Evolutionary conservation across 1,140 invertebrate species (phyloP), one percentile per base, ranked within the genome.

Genomic region (Brachionus asplanchnoidis): DNA sequence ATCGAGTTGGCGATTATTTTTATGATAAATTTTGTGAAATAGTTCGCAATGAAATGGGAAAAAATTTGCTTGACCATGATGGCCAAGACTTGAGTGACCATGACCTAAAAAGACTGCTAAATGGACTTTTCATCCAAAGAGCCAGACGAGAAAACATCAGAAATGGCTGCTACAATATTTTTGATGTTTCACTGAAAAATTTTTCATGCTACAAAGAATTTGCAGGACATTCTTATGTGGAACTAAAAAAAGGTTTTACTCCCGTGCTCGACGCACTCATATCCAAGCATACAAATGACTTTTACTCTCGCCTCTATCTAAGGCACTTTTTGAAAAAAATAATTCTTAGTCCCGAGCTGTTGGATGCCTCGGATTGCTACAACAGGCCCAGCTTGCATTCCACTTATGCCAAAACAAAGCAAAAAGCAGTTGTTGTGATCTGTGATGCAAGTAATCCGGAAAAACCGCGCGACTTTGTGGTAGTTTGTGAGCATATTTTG

Each of bases 321-420:
- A 82, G 20, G 40, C 79, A 82, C 14, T 65, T 42, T 68, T 65
- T 82, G 40, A 82, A 82, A 82, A 82, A 82, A 82, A 68, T 82
- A 26, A 65, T 65, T 12, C 36, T 82, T n/a, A 60, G 65, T 66
- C 79, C 23, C 11, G 79, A 82, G 4, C 26, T 82, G 12, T 17
- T 82, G 17, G 79, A 42, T 23, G 2, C 23, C 40, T 20, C 40
- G n/a, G 79, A 82, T 3, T 65, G 50, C 9, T 68, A 82, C 53
- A 60, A 60, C 12, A 77, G 73, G 14, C 44, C 42, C 6, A 77
- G n/a, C 11, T 77, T 77, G 23, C 79, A 82, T 65, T 65, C 65
- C 3, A 65, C 12, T 2, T 82, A 82, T 46, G 32, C 79, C 3
- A 68, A 82, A 5, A 11, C 36, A 42, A 65, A 32, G 40, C 20